phyloP scores from a whole-genome alignment of 2,113 vertebrate species.

The Xiphorhynchus elegans region DNA sequence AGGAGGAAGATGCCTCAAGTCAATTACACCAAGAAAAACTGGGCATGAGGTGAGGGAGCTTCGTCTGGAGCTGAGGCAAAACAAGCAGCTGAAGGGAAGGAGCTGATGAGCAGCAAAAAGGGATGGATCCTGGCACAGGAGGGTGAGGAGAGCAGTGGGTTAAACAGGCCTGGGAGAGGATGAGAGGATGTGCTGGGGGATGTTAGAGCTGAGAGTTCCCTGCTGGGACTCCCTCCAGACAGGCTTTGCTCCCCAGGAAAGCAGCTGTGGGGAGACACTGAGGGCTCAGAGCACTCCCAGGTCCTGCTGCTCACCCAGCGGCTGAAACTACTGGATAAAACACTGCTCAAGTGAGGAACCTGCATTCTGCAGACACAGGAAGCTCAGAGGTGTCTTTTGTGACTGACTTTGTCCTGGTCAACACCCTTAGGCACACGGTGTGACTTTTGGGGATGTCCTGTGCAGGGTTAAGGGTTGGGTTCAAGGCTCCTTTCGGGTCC shows the following conservation, averaged over 20 bases:
- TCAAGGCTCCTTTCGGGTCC: neutral
- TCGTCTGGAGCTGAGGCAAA: neutral
- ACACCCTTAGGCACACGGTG: neutral
- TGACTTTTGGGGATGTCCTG: neutral
- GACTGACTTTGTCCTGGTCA: neutral
- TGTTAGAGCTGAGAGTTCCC: neutral
- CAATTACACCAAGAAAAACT: neutral
- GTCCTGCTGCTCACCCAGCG: neutral
- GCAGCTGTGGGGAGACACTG: accelerated
- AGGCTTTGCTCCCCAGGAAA: neutral
- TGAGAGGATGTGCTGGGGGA: neutral
- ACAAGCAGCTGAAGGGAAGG: neutral
- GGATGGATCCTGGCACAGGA: neutral
- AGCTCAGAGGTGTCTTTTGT: neutral
- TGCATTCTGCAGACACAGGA: neutral
- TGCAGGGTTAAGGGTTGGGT: neutral
- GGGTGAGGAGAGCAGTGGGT: neutral
- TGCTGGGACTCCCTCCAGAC: neutral
- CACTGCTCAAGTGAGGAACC: neutral
- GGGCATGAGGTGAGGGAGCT: neutral
- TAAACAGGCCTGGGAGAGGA: neutral
- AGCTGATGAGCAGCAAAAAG: neutral
- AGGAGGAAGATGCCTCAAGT: neutral
- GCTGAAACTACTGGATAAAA: neutral
- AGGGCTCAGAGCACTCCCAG: neutral